These are phyloP conservation scores for Aphaenogaster ashmeadi DNA, from an alignment of 1,140 invertebrate species.

Conservation along the genomic window DNA sequence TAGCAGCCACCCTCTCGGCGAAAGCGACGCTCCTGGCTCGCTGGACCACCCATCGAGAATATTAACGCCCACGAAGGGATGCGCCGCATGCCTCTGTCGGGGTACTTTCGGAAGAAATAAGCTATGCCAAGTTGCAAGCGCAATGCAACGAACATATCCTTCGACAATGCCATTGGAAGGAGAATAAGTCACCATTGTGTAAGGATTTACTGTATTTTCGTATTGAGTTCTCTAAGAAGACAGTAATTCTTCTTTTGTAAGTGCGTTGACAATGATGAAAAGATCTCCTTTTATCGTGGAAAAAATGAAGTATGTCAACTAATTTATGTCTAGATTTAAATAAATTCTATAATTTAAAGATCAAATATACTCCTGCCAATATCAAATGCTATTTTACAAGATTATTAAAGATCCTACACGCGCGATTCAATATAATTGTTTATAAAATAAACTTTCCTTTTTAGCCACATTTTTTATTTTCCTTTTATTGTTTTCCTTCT, in stretches of 20 bases:
- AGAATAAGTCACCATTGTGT: conserved; percentile 44
- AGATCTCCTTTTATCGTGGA: neutral
- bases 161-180: conserved; percentile 25
- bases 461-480: too few relatives aligned
- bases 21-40: conserved; percentile 46
- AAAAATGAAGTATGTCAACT: neutral
- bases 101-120: conserved; percentile 36
- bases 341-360: neutral
- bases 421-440: neutral
- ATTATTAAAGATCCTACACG: neutral
- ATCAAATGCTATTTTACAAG: neutral
- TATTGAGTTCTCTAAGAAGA: conserved; percentile 1
- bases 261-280: neutral
- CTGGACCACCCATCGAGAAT: conserved; percentile 54
- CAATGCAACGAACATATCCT: conserved; percentile 8
- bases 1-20: conserved; percentile 40
- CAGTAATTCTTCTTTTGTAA: conserved; percentile 23
- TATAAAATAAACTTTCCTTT: neutral
- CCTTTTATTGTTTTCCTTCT: too few relatives aligned
- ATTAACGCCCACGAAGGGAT: conserved; percentile 60
- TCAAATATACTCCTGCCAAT: neutral
- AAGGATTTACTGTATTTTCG: conserved; percentile 37
- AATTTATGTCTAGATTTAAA: neutral
- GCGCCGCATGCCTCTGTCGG: conserved; percentile 35
- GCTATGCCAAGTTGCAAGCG: conserved; percentile 6